Percentiles rank a stretch among this genome's conserved stretches.
phyloP scores from a whole-genome alignment of 2,888 invertebrate species.

The Chrysolina oricalcia region DNA sequence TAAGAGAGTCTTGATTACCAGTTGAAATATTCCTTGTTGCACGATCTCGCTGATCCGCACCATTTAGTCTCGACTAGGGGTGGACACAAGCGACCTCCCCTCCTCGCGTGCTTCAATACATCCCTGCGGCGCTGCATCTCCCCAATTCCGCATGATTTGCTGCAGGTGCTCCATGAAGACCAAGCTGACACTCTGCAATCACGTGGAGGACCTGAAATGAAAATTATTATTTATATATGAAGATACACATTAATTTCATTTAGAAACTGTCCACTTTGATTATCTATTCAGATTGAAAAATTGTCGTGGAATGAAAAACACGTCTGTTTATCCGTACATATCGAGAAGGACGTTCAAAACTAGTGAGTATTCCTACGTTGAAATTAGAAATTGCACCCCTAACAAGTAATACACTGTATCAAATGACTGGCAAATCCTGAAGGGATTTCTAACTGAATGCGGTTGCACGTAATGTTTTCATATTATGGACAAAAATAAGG shows the following conservation, averaged over 20 bases:
- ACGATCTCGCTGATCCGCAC: conserved; percentile 86
- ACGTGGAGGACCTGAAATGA: conserved; percentile 76
- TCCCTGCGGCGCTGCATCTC: conserved; percentile 87
- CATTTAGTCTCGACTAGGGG: conserved; percentile 89
- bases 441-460: too few relatives aligned
- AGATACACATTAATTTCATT: not conserved
- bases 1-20: conserved; percentile 70
- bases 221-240: conserved; percentile 6
- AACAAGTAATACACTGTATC: too few relatives aligned
- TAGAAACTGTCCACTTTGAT: not conserved
- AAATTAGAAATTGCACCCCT: too few relatives aligned
- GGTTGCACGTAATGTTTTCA: too few relatives aligned
- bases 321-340: too few relatives aligned
- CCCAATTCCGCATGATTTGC: conserved; percentile 92
- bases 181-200: conserved; percentile 91
- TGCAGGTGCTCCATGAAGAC: conserved; percentile 92
- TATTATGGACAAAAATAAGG: too few relatives aligned
- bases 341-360: too few relatives aligned
- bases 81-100: conserved; percentile 89
- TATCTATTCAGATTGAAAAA: too few relatives aligned
- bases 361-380: too few relatives aligned
- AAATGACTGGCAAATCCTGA: too few relatives aligned
- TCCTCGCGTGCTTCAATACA: conserved; percentile 83
- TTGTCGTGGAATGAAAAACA: too few relatives aligned
- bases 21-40: conserved; percentile 78